A percentile compares a stretch with the other conserved stretches of the same genome.
These are phyloP conservation scores for Oryctolagus cuniculus DNA, from an alignment of 2,113 vertebrate genomes.

Conservation along the genomic window mOryCun1.1 NC_091436.1:76808001-76808500, in stretches of 20 bases:
- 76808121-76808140: slow-evolving; percentile 79
- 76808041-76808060: slow-evolving; percentile 73
- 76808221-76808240: slow-evolving; percentile 88
- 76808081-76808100: slow-evolving; percentile 74
- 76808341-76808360: slow-evolving; percentile 84
- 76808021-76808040: slow-evolving; percentile 69
- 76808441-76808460: slow-evolving; percentile 71
- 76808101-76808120: slow-evolving; percentile 54
- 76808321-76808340: slow-evolving; percentile 84
- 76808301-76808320: slow-evolving; percentile 87
- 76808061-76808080: slow-evolving; percentile 66
- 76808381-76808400: slow-evolving; percentile 86
- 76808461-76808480: slow-evolving; percentile 62
- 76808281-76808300: slow-evolving; percentile 86
- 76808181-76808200: slow-evolving; percentile 81
- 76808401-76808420: slow-evolving; percentile 81
- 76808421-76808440: slow-evolving; percentile 81
- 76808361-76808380: slow-evolving; percentile 85
- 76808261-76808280: slow-evolving; percentile 85
- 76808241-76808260: slow-evolving; percentile 84
- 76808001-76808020: slow-evolving; percentile 38
- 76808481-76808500: slow-evolving; percentile 53
- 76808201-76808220: slow-evolving; percentile 88
- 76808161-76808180: slow-evolving; percentile 76
- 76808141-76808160: slow-evolving; percentile 72